phyloP scores from a whole-genome alignment of 2,113 vertebrate species.

The Pseudorectes ferrugineus region DNA sequence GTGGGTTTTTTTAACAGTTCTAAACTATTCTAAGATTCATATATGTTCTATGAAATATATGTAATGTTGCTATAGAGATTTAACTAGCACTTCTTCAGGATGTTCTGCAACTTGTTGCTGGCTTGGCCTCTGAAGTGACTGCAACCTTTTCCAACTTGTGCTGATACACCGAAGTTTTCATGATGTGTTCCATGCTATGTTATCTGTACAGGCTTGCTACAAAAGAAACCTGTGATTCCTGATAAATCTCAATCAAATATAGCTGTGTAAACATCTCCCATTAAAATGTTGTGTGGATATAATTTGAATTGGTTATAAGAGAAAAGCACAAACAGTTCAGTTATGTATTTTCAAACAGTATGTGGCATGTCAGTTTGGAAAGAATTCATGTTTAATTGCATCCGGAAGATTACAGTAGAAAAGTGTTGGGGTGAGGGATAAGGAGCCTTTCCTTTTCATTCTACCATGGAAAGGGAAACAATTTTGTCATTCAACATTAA shows the following conservation, averaged over 20 bases:
- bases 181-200: background rate
- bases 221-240: constrained; percentile 39
- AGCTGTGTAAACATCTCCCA: background rate
- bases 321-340: constrained; percentile 26
- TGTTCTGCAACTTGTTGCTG: background rate
- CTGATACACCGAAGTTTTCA: background rate
- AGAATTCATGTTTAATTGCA: background rate
- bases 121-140: background rate
- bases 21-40: background rate
- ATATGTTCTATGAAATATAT: background rate
- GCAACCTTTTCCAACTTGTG: background rate
- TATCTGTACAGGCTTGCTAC: background rate
- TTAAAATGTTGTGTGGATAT: background rate
- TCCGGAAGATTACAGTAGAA: background rate
- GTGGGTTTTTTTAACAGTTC: background rate
- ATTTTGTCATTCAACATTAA: background rate
- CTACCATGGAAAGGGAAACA: constrained; percentile 17
- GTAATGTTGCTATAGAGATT: background rate
- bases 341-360: background rate
- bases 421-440: background rate
- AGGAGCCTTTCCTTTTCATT: constrained; percentile 31
- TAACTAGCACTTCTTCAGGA: background rate
- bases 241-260: background rate
- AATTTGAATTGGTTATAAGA: background rate
- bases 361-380: background rate